phyloP scores from a whole-genome alignment of 2,888 invertebrate species.

The Scaptomyza cyrtandrae region DNA sequence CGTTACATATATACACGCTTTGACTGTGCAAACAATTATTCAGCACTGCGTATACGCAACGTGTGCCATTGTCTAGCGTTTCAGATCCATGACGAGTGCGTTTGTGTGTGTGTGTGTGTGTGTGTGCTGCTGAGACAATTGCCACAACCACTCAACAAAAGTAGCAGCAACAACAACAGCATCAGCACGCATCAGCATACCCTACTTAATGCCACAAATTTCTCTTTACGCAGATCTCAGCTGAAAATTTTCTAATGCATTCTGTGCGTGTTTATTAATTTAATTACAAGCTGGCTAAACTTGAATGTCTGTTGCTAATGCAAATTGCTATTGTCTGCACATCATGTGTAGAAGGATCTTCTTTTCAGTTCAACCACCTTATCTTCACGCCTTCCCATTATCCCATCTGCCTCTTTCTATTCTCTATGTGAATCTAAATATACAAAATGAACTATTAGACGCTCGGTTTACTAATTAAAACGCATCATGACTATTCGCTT shows the following conservation, averaged over 20 bases:
- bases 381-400: not conserved
- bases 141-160: constrained; percentile 35
- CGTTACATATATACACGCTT: constrained; percentile 27
- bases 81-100: constrained; percentile 19
- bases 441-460: constrained; percentile 69
- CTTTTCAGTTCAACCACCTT: not conserved
- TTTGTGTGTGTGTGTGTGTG: constrained; percentile 14
- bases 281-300: constrained; percentile 68
- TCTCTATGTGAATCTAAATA: not conserved
- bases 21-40: constrained; percentile 61
- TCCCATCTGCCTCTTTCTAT: not conserved
- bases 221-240: constrained; percentile 48
- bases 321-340: constrained; percentile 59
- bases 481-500: constrained; percentile 68
- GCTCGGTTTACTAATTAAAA: constrained; percentile 69
- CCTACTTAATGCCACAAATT: constrained; percentile 4
- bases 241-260: constrained; percentile 70
- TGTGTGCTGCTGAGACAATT: constrained; percentile 27
- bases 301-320: constrained; percentile 60
- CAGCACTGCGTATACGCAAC: constrained; percentile 74
- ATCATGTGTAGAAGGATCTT: not conserved
- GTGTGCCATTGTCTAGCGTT: constrained; percentile 57
- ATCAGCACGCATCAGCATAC: not conserved
- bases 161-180: constrained; percentile 19
- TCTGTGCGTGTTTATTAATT: constrained; percentile 80